Base-by-base conservation (phyloP, 1,140 invertebrate genomes). In the Heliconius melpomene region DNA sequence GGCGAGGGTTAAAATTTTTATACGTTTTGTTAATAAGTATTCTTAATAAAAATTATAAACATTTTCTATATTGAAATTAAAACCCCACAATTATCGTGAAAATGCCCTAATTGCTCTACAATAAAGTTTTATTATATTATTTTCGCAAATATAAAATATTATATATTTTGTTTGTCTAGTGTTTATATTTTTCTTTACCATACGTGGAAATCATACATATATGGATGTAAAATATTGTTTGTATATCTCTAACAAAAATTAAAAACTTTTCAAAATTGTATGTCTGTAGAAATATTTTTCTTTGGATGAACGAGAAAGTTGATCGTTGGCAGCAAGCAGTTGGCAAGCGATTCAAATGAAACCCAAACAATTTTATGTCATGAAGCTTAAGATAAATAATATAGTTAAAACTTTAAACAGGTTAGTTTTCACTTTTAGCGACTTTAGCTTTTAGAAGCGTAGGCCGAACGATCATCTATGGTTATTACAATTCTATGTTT, bases 261-360 rank as follows among this genome's bases (percentile, higher is more conserved):
- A 36, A 75, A 78, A 78, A 75, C 79, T 78, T 57, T 72, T 81
- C 72, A 52, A 81, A 81, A 81, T 81, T 81, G 76, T 52, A 78
- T 78, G 79, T 71, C 66, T 78, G 76, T 78, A 81, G 76, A 78
- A 78, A 78, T 78, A 78, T 74, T 81, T 70, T 81, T 18, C 74
- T 66, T 78, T 60, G 72, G 78, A 78, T 75, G 77, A 78, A 81
- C 80, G 80, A 74, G 80, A 81, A 81, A 81, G 80, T 81, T 78
- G 60, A 78, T 71, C 77, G 76, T 78, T 81, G 80, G 80, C 80
- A 81, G 72, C 80, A 78, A 81, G 73, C 46, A 54, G 73, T 81
- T 81, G 80, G 80, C 80, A 81, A 78, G 77, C 77, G 72, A 75
- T 36, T 60, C 29, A 72, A 81, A 81, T 78, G 73, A 78, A 74